These are phyloP conservation scores for Chrysomela aeneicollis DNA, from an alignment of 2,888 invertebrate species.

Conservation along the genomic window DNA sequence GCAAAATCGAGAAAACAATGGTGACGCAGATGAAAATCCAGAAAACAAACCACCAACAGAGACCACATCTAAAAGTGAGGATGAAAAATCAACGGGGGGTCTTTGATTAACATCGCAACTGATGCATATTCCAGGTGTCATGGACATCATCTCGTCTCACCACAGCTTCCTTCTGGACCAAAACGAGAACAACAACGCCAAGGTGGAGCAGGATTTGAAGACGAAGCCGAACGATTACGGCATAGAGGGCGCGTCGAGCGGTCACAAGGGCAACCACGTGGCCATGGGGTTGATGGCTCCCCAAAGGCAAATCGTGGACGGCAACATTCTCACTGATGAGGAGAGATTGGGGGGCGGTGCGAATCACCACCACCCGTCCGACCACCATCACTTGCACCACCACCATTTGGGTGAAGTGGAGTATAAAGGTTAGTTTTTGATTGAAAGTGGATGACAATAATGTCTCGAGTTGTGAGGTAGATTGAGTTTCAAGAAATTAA, in stretches of 20 bases:
- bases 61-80: not conserved
- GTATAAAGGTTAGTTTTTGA: conserved; percentile 11
- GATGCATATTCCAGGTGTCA: not conserved
- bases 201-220: conserved; percentile 38
- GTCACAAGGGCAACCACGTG: conserved; percentile 47
- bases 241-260: conserved; percentile 52
- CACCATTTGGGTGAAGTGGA: conserved; percentile 48
- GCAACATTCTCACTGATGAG: conserved; percentile 12
- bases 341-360: not conserved
- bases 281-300: conserved; percentile 50
- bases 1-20: conserved; percentile 35
- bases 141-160: conserved; percentile 4
- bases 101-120: too few relatives aligned
- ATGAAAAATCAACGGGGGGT: too few relatives aligned
- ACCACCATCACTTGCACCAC: conserved; percentile 37
- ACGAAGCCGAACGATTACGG: conserved; percentile 49
- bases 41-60: conserved; percentile 11
- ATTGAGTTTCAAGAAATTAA: too few relatives aligned
- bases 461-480: too few relatives aligned
- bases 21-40: conserved; percentile 33
- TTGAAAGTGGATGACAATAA: too few relatives aligned
- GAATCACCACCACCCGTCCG: conserved; percentile 23
- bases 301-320: conserved; percentile 21
- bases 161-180: conserved; percentile 19
- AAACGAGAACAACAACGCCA: conserved; percentile 38